Percentiles rank a stretch among this genome's conserved stretches.
phyloP scores from a whole-genome alignment of 2,888 invertebrate species.

The Schizaphis graminum region DNA sequence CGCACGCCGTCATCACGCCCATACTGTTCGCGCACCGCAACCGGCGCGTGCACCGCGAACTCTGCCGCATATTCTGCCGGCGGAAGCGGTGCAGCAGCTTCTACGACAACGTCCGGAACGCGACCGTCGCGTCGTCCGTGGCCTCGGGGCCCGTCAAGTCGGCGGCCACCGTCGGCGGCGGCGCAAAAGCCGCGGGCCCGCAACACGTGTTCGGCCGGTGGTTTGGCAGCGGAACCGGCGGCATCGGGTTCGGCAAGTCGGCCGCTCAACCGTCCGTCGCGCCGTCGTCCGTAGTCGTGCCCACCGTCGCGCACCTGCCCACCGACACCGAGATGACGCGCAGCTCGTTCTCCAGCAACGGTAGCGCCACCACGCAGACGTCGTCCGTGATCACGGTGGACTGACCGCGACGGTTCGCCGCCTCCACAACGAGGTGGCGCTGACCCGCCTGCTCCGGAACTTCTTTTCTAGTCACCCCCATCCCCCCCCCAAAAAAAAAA shows the following conservation, averaged over 20 bases:
- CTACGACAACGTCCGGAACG: conserved; percentile 65
- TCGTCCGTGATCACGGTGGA: conserved; percentile 56
- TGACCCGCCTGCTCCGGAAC: not conserved
- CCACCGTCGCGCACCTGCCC: conserved; percentile 70
- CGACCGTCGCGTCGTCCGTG: conserved; percentile 57
- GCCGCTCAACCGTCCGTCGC: conserved; percentile 66
- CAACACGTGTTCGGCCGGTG: conserved; percentile 60
- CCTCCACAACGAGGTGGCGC: conserved; percentile 43
- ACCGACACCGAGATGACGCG: conserved; percentile 75
- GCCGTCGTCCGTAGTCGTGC: not conserved
- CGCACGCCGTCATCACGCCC: conserved; percentile 79
- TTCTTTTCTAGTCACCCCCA: conserved; percentile 59
- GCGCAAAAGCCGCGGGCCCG: not conserved
- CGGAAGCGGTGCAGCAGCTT: conserved; percentile 66
- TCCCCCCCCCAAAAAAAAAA: not conserved
- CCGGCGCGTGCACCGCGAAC: conserved; percentile 76
- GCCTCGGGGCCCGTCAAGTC: conserved; percentile 1
- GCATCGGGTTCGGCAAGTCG: conserved; percentile 68
- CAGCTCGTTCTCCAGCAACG: conserved; percentile 77
- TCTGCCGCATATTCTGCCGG: conserved; percentile 69
- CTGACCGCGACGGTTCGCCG: conserved; percentile 46
- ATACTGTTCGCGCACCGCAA: conserved; percentile 84
- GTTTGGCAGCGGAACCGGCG: conserved; percentile 52
- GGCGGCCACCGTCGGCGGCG: not conserved
- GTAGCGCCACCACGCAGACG: conserved; percentile 70